Evolutionary conservation across 1,140 invertebrate species (phyloP).

Genomic region (Drosophila baimaii): DNA sequence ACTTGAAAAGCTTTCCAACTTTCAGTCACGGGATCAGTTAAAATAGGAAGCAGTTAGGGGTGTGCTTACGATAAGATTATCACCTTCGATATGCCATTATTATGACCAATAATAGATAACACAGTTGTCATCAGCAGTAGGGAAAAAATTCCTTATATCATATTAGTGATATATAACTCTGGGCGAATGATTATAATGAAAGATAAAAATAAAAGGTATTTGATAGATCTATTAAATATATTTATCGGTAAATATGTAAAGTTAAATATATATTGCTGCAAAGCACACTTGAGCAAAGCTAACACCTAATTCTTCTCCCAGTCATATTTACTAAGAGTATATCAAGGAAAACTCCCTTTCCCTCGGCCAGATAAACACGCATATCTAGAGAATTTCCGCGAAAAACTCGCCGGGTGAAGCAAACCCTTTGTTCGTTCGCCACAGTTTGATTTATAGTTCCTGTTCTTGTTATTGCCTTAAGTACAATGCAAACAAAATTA

Average conservation of each 20-base stretch:
- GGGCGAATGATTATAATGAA: neutral
- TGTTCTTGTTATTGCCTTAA: slow-evolving; percentile 57
- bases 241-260: no score
- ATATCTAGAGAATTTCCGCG: neutral
- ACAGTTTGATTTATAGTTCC: slow-evolving; percentile 51
- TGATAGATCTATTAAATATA: no score
- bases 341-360: neutral
- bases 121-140: neutral
- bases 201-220: no score
- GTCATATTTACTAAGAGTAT: neutral
- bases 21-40: neutral
- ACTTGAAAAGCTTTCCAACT: neutral
- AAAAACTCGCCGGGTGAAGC: slow-evolving; percentile 11
- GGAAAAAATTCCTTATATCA: neutral
- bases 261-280: neutral
- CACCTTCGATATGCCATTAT: neutral
- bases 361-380: slow-evolving; percentile 2
- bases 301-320: no score
- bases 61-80: slow-evolving; percentile 21
- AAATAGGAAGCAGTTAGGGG: slow-evolving; percentile 14
- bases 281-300: neutral
- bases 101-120: slow-evolving; percentile 28
- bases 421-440: slow-evolving; percentile 25
- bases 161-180: neutral
- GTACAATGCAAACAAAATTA: slow-evolving; percentile 72